These are phyloP conservation scores for Anabacerthia variegaticeps DNA, from an alignment of 2,797 vertebrate genomes.

Conservation along the genomic window DNA sequence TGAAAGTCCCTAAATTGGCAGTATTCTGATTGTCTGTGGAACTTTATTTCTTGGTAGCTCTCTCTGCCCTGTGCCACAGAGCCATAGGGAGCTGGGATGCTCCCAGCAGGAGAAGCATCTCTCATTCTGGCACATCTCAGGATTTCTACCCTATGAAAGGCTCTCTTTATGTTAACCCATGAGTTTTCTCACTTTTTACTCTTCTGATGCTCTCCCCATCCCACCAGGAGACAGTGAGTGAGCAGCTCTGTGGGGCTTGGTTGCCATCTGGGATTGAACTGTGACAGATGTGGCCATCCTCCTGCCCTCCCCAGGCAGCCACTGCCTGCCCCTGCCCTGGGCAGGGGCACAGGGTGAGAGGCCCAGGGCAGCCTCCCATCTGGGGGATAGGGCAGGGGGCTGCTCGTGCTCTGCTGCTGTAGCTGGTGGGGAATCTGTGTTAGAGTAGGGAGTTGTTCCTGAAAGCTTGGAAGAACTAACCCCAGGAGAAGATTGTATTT, in stretches of 20 bases:
- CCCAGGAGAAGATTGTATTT: background rate
- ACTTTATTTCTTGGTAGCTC: background rate
- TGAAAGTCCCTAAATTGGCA: background rate
- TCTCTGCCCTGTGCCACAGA: background rate
- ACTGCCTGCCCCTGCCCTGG: background rate
- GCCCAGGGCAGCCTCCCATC: background rate
- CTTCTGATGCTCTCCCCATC: background rate
- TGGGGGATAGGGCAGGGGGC: background rate
- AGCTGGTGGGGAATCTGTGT: background rate
- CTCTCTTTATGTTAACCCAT: background rate
- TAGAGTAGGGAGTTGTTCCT: background rate
- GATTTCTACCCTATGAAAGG: background rate
- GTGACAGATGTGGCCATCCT: rapidly evolving
- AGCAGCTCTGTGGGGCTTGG: background rate
- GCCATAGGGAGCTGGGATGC: background rate
- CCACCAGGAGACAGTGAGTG: rapidly evolving
- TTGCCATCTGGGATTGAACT: background rate
- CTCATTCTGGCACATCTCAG: background rate
- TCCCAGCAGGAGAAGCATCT: background rate
- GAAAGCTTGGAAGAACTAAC: background rate
- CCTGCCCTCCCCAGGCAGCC: background rate
- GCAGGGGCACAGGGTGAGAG: background rate
- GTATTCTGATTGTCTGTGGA: background rate
- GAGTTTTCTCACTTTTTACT: background rate
- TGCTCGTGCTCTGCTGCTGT: background rate